Base-by-base conservation (phyloP, 2,797 vertebrate genomes). In the Lycodopsis pacificus region DNA sequence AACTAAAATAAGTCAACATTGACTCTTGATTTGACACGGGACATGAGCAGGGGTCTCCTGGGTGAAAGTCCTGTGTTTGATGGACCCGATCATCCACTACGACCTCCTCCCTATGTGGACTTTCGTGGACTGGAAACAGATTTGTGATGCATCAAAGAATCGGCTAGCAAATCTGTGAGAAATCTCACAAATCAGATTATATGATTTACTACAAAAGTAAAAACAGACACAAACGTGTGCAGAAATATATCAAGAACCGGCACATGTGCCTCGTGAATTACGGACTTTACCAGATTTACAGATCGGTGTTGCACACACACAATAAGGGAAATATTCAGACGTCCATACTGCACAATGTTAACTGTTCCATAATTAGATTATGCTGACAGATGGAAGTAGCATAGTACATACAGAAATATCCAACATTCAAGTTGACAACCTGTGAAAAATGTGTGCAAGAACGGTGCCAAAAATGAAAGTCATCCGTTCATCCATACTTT, bases 361-460 rank as follows among this genome's bases (percentile, higher is more conserved):
- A 13, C 48, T 27, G 19, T 20, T 62, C 20, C 36, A 58, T 64
- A 36, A 27, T 59, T n/a, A 22, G 5, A 64, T 13, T n/a, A 4
- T 2, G n/a, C 9, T 61, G 51, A 69, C n/a, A 54, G 63, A 71
- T 78, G 74, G 32, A 53, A 49, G 42, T 1, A 27, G 48, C 70
- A 63, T 77, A 56, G 4, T 42, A 13, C 62, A 65, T 32, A 63
- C 0, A 40, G 36, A 63, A 51, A 56, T 70, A 4, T 53, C 27
- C 5, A 57, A 71, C 54, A 74, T 66, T 67, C 30, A 56, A 62
- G 15, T 17, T 34, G n/a, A 61, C 65, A 77, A 30, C 53, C 27
- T 59, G 64, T n/a, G 7, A 32, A 14, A 65, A 48, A 48, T 30
- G 2, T 19, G 30, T 38, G 10, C 15, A 51, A 67, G 61, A 34